Conservation (phyloP, 2,113 vertebrate genomes). For the Hypomesus transpacificus region DNA sequence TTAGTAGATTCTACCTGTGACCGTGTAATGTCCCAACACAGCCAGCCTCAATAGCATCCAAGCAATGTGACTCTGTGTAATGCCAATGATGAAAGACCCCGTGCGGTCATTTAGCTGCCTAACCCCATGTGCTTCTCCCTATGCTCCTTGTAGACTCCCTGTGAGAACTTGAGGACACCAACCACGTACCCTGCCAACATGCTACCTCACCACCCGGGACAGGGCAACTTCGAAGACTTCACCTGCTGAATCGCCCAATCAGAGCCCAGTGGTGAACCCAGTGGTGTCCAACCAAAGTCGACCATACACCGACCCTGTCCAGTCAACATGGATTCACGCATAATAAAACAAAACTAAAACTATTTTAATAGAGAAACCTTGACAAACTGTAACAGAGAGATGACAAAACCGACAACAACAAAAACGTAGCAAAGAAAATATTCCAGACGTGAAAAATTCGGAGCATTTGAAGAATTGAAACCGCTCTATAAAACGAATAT, state of each 20-base stretch:
- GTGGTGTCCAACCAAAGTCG: constrained; percentile 70
- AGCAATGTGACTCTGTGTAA: too few relatives aligned
- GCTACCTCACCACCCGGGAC: constrained; percentile 97
- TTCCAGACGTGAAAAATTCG: constrained; percentile 25
- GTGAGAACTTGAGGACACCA: constrained; percentile 89
- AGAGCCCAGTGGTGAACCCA: constrained; percentile 33
- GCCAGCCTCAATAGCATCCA: too few relatives aligned
- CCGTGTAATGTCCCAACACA: too few relatives aligned
- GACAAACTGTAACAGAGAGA: constrained; percentile 23
- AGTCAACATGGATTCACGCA: background rate
- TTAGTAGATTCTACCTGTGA: too few relatives aligned
- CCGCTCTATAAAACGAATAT: constrained; percentile 21
- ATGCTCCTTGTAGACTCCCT: constrained; percentile 78
- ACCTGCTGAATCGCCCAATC: constrained; percentile 82
- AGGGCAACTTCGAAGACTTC: constrained; percentile 98
- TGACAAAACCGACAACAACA: constrained; percentile 13
- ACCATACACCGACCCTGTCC: constrained; percentile 56
- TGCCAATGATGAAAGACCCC: too few relatives aligned
- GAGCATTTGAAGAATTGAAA: constrained; percentile 39
- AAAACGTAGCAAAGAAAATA: constrained; percentile 32
- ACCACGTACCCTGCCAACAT: constrained; percentile 96
- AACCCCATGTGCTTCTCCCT: constrained; percentile 6
- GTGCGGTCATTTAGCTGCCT: too few relatives aligned
- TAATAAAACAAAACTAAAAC: constrained; percentile 38
- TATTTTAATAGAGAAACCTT: constrained; percentile 48